Evolutionary conservation across 2,797 vertebrate species (phyloP), one percentile per base, ranked within the genome.

Genomic region (Philypnodon macrostomus): DNA sequence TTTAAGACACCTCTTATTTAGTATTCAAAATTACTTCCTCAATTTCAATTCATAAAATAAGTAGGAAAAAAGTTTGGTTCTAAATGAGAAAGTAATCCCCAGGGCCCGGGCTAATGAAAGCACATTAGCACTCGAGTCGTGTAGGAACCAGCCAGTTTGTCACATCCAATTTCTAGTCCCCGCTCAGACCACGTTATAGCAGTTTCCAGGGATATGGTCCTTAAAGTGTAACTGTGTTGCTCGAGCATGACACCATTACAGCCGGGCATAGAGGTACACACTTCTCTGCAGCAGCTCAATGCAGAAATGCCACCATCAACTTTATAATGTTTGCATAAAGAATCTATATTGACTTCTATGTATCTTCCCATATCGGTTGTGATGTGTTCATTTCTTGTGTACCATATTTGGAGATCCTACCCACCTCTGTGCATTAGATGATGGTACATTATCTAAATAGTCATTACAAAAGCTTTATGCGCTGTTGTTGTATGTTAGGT

Each of bases 21-120:
- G 10, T 31, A 33, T 33, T 18, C 27, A 29, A 7, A 37, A 24
- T 47, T 4, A 42, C 33, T 36, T 30, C 21, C 19, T 42, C 14
- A 18, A 8, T 30, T 65, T 53, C 26, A 33, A 19, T 34, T 47
- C 19, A 44, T 44, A 31, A 44, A 44, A 31, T 29, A 18, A 17
- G 11, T 12, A 15, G 41, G 15, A n/a, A 44, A 47, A 47, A 47
- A 33, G 30, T 58, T 31, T 37, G n/a, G 52, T 70, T 68, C 59
- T 4, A 55, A 73, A 75, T 71, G 66, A 63, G 36, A 49, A 62
- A 64, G 55, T 24, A 73, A 71, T 70, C 76, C 69, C 42, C 8
- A 2, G 41, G 67, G 69, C 44, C 36, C 37, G 10, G 1, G 53
- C 69, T 79, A 75, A 77, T 75, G 58, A 49, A 75, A 66, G 47